Conservation (phyloP, 2,797 vertebrate genomes). For the Trachurus trachurus region DNA sequence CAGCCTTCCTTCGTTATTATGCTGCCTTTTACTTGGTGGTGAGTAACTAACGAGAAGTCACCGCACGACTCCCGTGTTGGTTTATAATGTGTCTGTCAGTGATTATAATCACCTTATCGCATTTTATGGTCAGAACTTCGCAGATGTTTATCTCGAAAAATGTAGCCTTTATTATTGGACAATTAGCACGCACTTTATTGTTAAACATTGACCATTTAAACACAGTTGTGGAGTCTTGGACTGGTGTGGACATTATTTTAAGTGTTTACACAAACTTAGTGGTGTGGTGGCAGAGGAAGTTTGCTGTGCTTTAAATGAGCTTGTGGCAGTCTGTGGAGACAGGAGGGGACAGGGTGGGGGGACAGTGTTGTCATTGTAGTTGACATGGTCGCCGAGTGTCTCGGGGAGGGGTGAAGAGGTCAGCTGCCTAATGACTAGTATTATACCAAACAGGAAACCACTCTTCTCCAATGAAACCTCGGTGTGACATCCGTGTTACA, state of each 20-base stretch:
- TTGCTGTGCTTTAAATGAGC: slow-evolving; percentile 32
- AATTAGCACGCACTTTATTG: background rate
- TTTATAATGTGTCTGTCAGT: background rate
- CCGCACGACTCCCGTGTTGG: background rate
- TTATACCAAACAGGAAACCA: slow-evolving; percentile 70
- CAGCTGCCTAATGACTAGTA: slow-evolving; percentile 70
- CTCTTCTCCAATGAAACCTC: slow-evolving; percentile 45
- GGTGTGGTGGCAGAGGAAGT: slow-evolving; percentile 28
- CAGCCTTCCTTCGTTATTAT: slow-evolving; percentile 41
- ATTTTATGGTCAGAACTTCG: slow-evolving; percentile 1
- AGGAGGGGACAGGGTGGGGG: background rate
- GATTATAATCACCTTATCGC: slow-evolving; percentile 8
- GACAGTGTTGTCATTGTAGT: slow-evolving; percentile 70
- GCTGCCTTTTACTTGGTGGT: slow-evolving; percentile 62
- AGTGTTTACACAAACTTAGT: background rate
- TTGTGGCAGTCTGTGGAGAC: background rate
- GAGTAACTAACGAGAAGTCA: slow-evolving; percentile 52
- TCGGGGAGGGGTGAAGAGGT: slow-evolving; percentile 74
- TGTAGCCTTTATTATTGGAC: background rate
- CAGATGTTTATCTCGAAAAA: background rate
- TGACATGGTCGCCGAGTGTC: slow-evolving; percentile 55
- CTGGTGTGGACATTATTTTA: too few relatives aligned
- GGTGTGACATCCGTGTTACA: slow-evolving; percentile 32
- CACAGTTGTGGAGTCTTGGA: background rate
- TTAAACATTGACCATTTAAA: background rate